Evolutionary conservation across 2,797 vertebrate genomes (phyloP).

Genomic region (Cynodonichthys magdalenae): DNA sequence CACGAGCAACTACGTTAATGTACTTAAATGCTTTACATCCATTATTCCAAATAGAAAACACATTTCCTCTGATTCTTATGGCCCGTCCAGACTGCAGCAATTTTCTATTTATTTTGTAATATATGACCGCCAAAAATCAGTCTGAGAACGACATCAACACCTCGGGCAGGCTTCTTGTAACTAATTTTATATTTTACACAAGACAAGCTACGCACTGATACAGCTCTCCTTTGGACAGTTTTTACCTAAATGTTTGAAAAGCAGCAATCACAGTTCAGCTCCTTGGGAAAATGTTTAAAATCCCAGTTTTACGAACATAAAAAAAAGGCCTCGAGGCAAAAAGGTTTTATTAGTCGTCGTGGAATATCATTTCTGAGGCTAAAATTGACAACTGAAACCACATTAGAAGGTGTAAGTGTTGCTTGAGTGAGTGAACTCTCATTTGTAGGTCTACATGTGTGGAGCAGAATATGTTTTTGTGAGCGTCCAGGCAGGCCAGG

Average conservation of each 20-base stretch:
- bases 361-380: conserved; percentile 50
- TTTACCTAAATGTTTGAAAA: conserved; percentile 48
- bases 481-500: conserved; percentile 51
- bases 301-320: conserved; percentile 56
- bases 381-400: conserved; percentile 65
- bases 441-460: conserved; percentile 34
- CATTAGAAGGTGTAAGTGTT: conserved; percentile 50
- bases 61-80: conserved; percentile 22
- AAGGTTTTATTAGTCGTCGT: conserved; percentile 60
- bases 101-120: conserved; percentile 57
- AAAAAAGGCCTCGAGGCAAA: conserved; percentile 58
- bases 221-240: conserved; percentile 49
- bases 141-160: conserved; percentile 51
- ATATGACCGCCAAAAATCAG: conserved; percentile 34
- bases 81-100: conserved; percentile 29
- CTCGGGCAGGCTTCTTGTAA: conserved; percentile 56
- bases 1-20: conserved; percentile 33
- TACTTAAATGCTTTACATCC: conserved; percentile 35
- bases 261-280: conserved; percentile 48
- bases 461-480: conserved; percentile 22
- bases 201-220: conserved; percentile 23
- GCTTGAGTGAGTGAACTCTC: conserved; percentile 24
- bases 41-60: conserved; percentile 53
- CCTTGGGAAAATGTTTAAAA: conserved; percentile 39
- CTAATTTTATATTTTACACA: conserved; percentile 49